phyloP scores from a whole-genome alignment of 2,113 vertebrate genomes.

The Corythornis vintsioides region DNA sequence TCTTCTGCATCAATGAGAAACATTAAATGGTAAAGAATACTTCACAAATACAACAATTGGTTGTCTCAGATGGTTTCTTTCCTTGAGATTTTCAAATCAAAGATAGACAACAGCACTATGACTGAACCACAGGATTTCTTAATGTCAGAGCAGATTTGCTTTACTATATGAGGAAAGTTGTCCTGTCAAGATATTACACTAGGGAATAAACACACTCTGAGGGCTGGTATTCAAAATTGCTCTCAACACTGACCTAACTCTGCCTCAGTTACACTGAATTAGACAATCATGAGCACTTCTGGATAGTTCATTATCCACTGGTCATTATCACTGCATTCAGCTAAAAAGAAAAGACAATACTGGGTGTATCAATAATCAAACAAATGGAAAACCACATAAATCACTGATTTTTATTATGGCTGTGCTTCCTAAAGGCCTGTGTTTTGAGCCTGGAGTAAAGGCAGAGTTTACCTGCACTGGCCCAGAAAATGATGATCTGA shows the following conservation, averaged over 20 bases:
- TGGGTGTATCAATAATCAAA: neutral
- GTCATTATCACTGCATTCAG: neutral
- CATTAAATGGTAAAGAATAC: neutral
- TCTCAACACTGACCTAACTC: neutral
- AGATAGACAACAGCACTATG: neutral
- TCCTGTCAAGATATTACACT: neutral
- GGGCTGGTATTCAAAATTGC: neutral
- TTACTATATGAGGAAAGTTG: neutral
- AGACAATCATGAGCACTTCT: neutral
- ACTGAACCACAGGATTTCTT: neutral
- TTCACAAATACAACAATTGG: accelerated
- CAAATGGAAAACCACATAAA: neutral
- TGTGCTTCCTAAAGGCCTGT: neutral
- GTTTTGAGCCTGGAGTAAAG: neutral
- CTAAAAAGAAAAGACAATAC: neutral
- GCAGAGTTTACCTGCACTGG: neutral
- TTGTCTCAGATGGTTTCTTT: neutral
- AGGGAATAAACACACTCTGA: neutral
- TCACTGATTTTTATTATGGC: neutral
- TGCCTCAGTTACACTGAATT: neutral
- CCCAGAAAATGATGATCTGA: neutral
- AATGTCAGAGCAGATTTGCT: neutral
- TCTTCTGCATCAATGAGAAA: neutral
- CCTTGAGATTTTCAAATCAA: neutral
- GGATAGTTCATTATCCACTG: neutral